These are phyloP conservation scores for Trichoplax adhaerens DNA, from an alignment of 37 sponge, comb jelly and placozoan species.

Conservation along the genomic window DNA sequence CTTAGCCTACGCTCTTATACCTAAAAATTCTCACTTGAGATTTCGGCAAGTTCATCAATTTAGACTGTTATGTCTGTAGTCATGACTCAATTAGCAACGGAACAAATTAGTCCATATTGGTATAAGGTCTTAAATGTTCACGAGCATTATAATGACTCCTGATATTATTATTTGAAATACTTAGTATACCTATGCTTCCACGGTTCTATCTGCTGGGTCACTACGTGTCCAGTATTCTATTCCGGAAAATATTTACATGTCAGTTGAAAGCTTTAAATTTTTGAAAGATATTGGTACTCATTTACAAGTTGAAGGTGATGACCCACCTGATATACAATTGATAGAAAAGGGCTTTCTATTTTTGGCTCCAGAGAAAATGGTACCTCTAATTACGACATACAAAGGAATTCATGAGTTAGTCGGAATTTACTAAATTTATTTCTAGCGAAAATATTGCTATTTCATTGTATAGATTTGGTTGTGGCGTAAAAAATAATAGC, in stretches of 20 bases:
- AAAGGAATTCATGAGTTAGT: conserved; percentile 38
- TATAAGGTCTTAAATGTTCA: too few species aligned
- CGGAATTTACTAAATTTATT: not conserved
- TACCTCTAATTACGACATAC: conserved; percentile 34
- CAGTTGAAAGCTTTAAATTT: conserved; percentile 39
- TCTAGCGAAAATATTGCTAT: too few species aligned
- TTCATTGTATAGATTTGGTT: too few species aligned
- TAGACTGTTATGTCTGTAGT: too few species aligned
- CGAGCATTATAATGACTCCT: not conserved
- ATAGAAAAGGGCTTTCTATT: conserved; percentile 56
- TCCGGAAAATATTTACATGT: conserved; percentile 64
- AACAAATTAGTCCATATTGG: too few species aligned
- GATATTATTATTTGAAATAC: not conserved
- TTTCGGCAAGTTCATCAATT: too few species aligned
- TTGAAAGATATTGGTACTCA: conserved; percentile 28
- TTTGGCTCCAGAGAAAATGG: conserved; percentile 40
- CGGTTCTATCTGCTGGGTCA: conserved; percentile 57
- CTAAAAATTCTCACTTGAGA: too few species aligned
- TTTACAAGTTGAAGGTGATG: conserved; percentile 41
- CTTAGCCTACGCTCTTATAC: too few species aligned
- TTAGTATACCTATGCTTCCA: conserved; percentile 61
- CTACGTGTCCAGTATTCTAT: conserved; percentile 83
- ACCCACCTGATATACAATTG: conserved; percentile 49
- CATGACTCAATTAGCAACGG: too few species aligned
- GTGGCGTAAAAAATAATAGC: too few species aligned